Percentiles rank a stretch among this genome's conserved stretches.
Conservation (phyloP, 2,888 invertebrate species). For the Trisateles emortualis region DNA sequence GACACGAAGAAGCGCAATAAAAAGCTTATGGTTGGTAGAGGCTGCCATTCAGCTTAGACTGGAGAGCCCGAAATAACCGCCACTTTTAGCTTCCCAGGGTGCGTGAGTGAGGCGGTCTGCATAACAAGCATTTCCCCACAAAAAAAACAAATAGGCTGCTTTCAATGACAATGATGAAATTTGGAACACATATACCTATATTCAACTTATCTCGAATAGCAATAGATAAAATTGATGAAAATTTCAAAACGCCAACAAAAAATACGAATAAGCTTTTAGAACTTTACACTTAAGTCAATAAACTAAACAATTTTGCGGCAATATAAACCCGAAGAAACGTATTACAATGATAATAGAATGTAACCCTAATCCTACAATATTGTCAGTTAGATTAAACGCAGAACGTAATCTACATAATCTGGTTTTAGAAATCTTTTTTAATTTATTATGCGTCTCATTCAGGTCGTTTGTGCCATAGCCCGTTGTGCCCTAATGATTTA, state of each 20-base stretch:
- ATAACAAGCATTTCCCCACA: too few relatives aligned
- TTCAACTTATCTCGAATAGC: too few relatives aligned
- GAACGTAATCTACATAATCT: constrained; percentile 38
- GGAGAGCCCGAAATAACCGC: too few relatives aligned
- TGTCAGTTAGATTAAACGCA: constrained; percentile 20
- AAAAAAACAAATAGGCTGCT: too few relatives aligned
- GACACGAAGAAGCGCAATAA: too few relatives aligned
- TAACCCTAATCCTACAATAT: neutral
- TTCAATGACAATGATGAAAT: too few relatives aligned
- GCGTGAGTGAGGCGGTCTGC: too few relatives aligned
- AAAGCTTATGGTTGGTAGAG: too few relatives aligned
- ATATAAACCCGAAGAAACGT: neutral
- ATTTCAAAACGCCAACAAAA: neutral
- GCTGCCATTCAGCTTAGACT: too few relatives aligned
- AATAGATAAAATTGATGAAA: too few relatives aligned
- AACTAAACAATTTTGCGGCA: neutral
- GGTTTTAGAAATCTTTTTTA: constrained; percentile 43
- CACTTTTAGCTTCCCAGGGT: too few relatives aligned
- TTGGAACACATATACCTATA: too few relatives aligned
- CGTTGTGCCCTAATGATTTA: constrained; percentile 48
- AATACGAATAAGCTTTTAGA: neutral
- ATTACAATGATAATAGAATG: neutral
- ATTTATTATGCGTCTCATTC: constrained; percentile 47
- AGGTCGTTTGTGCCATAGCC: constrained; percentile 29
- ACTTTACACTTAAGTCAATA: neutral